Conservation (phyloP, 2,888 invertebrate species). For the Plagodis pulveraria region DNA sequence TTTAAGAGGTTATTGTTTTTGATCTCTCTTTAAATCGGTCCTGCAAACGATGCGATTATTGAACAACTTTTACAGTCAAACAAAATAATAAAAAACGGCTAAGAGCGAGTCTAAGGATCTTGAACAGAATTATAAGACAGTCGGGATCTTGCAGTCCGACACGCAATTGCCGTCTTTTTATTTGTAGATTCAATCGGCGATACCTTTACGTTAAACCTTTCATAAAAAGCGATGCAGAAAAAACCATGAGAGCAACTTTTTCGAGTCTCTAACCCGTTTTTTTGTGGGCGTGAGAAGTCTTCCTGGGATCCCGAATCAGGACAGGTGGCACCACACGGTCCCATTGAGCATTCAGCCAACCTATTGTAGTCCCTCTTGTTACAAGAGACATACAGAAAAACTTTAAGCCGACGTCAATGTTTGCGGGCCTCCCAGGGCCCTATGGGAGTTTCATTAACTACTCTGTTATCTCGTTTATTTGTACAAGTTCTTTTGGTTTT, state of each 20-base stretch:
- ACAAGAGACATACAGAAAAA: slow-evolving; percentile 29
- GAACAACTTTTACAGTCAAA: too few species aligned
- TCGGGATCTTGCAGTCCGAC: too few species aligned
- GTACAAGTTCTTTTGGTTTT: slow-evolving; percentile 25
- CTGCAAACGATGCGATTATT: too few species aligned
- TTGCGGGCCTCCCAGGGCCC: slow-evolving; percentile 5
- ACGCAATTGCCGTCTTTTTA: too few species aligned
- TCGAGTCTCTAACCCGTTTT: slow-evolving; percentile 67
- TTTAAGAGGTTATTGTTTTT: too few species aligned
- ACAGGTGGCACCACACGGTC: slow-evolving; percentile 59
- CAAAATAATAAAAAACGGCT: too few species aligned
- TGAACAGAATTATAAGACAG: too few species aligned
- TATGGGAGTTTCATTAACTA: slow-evolving; percentile 17
- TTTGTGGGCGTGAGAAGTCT: slow-evolving; percentile 73
- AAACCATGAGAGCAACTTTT: slow-evolving; percentile 49
- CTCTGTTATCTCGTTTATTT: slow-evolving; percentile 28
- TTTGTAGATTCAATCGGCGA: too few species aligned
- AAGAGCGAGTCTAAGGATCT: too few species aligned
- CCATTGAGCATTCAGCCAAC: slow-evolving; percentile 20
- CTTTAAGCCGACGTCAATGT: slow-evolving; percentile 19
- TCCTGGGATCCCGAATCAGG: slow-evolving; percentile 67
- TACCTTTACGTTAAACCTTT: not conserved
- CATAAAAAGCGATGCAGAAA: slow-evolving; percentile 37
- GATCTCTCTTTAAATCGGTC: too few species aligned
- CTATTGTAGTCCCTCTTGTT: slow-evolving; percentile 43